Evolutionary conservation across 2,113 vertebrate species (phyloP).

Genomic region (Pogonocichla stellata): DNA sequence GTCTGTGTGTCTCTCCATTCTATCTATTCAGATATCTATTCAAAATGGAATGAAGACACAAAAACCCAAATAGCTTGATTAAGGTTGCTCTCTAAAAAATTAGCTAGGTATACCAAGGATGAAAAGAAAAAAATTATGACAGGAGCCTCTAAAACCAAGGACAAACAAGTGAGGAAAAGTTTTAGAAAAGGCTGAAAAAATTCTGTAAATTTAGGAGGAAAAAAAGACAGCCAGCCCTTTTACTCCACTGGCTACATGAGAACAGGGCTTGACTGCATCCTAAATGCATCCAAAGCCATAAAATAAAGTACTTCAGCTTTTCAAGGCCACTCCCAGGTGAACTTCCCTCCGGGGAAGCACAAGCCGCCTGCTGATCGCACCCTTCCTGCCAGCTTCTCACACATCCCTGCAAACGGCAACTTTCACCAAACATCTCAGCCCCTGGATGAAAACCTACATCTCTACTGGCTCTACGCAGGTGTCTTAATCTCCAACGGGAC

Average conservation of each 20-base stretch:
- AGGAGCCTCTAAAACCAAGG: neutral
- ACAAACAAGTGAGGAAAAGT: neutral
- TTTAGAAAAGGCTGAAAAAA: neutral
- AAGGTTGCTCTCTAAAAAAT: neutral
- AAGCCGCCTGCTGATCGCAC: fast-evolving
- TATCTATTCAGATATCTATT: neutral
- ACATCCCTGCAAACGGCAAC: fast-evolving
- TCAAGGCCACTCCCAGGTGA: neutral
- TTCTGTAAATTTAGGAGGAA: neutral
- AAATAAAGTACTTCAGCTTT: neutral
- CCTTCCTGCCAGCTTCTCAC: neutral
- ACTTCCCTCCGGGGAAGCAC: neutral
- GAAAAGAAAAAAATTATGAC: neutral
- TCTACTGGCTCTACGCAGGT: fast-evolving
- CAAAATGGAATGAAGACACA: neutral
- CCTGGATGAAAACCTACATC: neutral
- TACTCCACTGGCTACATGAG: neutral
- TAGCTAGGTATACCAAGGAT: neutral
- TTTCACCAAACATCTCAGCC: neutral
- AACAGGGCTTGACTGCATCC: neutral
- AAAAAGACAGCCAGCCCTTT: neutral
- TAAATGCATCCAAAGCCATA: neutral
- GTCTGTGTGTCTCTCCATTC: neutral
- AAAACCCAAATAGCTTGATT: neutral
- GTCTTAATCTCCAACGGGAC: fast-evolving